Conservation (phyloP, 2,113 vertebrate genomes). For the Alexandromys fortis region DNA sequence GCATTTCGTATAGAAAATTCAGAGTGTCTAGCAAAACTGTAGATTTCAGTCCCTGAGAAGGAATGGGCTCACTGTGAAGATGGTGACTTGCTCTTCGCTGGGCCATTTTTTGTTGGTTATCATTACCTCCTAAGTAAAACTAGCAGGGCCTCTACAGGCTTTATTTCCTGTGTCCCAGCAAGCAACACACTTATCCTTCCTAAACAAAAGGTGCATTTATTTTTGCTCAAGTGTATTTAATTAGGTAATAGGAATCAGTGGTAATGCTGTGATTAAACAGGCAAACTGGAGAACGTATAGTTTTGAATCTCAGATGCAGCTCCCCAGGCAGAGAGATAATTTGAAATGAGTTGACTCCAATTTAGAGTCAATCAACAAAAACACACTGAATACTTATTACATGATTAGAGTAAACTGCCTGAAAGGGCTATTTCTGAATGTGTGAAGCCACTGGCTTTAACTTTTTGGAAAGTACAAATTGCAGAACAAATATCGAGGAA, state of each 20-base stretch:
- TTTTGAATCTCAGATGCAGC: conserved; percentile 14
- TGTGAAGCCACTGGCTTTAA: neutral
- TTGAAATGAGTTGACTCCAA: conserved; percentile 58
- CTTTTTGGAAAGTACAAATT: neutral
- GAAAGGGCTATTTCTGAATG: conserved; percentile 33
- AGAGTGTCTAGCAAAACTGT: neutral
- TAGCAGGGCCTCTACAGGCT: neutral
- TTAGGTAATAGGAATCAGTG: conserved; percentile 34
- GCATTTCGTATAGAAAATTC: neutral
- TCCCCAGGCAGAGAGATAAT: conserved; percentile 64
- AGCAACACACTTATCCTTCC: conserved; percentile 11
- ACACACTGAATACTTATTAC: conserved; percentile 52
- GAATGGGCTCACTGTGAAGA: neutral
- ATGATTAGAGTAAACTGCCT: conserved; percentile 42
- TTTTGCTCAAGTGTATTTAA: conserved; percentile 40
- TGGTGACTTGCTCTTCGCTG: neutral
- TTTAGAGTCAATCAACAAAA: conserved; percentile 69
- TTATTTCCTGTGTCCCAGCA: neutral
- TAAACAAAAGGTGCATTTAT: neutral
- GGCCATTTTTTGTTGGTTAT: neutral
- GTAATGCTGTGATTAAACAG: conserved; percentile 29
- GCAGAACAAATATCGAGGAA: neutral
- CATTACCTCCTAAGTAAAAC: neutral
- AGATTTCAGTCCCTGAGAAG: neutral
- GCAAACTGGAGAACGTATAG: conserved; percentile 42